Conservation (phyloP, 1,140 invertebrate species). For the Meloidogyne hapla region DNA sequence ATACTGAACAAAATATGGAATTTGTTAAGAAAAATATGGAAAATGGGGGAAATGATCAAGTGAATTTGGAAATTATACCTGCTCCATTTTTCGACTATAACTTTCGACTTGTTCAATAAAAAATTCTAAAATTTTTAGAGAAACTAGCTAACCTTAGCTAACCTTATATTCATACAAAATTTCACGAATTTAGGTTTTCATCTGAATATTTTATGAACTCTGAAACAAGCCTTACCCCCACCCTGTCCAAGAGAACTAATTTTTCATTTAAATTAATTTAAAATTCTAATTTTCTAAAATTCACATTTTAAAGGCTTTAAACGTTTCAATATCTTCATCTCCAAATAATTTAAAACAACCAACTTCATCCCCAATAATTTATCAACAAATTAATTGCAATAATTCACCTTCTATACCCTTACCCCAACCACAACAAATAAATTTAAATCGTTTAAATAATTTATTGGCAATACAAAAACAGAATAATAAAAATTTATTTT, state of each 20-base stretch:
- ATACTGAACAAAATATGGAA: background rate
- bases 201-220: no score
- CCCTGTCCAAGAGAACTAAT: no score
- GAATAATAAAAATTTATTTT: background rate
- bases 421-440: background rate
- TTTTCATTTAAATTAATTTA: no score
- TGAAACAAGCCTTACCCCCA: no score
- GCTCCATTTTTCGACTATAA: no score
- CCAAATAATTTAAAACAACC: background rate
- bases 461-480: background rate
- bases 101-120: no score
- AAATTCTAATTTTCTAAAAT: no score
- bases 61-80: background rate
- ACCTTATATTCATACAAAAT: no score
- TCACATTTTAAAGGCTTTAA: slow-evolving; percentile 2
- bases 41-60: background rate
- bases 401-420: background rate
- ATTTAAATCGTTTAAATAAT: slow-evolving; percentile 7
- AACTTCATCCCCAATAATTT: slow-evolving; percentile 4
- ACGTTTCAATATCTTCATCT: background rate
- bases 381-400: background rate
- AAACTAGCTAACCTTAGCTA: no score
- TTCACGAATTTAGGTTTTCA: no score
- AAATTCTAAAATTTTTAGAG: no score
- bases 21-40: background rate